Conservation (phyloP, 2,888 invertebrate genomes). For the Beris chalybata region DNA sequence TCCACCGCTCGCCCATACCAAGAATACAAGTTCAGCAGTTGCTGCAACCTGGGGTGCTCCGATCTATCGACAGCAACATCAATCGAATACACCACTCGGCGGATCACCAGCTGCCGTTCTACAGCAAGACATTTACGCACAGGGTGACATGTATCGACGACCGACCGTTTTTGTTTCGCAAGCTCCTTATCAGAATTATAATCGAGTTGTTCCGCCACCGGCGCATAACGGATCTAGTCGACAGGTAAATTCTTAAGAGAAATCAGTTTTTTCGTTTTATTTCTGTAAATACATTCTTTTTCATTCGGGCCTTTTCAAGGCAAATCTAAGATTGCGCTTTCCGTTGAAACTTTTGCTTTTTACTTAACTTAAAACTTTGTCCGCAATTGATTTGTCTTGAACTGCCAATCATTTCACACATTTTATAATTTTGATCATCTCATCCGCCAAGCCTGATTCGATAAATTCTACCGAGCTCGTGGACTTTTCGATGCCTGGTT, state of each 20-base stretch:
- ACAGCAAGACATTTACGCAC: conserved; percentile 54
- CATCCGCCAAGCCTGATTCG: too few species aligned
- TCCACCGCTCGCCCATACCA: conserved; percentile 56
- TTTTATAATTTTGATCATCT: too few species aligned
- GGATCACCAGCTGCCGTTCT: conserved; percentile 53
- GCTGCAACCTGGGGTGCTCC: conserved; percentile 50
- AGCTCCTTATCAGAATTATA: conserved; percentile 54
- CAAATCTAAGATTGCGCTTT: too few species aligned
- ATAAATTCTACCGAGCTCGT: too few species aligned
- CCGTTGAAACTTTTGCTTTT: too few species aligned
- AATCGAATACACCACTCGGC: conserved; percentile 57
- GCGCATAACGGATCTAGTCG: conserved; percentile 57
- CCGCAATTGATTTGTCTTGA: too few species aligned
- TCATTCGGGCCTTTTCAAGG: too few species aligned
- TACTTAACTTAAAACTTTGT: too few species aligned
- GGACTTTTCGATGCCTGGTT: too few species aligned
- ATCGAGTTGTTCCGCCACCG: conserved; percentile 56
- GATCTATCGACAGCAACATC: conserved; percentile 58
- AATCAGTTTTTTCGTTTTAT: not conserved
- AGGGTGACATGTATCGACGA: conserved; percentile 65
- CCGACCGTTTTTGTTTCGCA: conserved; percentile 71
- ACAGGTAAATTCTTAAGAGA: conserved; percentile 47
- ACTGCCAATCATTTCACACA: too few species aligned
- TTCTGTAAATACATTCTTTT: too few species aligned
- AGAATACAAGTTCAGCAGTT: conserved; percentile 51